phyloP scores from a whole-genome alignment of 2,797 vertebrate species.

The Lagodon rhomboides region DNA sequence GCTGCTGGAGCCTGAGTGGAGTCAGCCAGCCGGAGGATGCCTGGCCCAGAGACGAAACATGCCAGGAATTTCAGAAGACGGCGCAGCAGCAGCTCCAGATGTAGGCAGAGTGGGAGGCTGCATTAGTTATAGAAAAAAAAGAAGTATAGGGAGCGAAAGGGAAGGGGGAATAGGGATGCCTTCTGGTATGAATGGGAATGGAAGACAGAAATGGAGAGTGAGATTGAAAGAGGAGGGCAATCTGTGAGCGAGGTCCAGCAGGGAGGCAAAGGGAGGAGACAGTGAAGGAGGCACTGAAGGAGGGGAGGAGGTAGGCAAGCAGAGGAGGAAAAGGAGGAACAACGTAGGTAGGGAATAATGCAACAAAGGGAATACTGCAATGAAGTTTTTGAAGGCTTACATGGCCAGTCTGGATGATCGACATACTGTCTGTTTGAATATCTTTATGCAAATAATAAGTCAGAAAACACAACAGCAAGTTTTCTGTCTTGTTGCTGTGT shows the following conservation, averaged over 20 bases:
- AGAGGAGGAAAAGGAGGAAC: constrained; percentile 1
- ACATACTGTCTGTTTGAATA: neutral
- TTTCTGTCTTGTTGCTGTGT: too few relatives aligned
- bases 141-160: constrained; percentile 5
- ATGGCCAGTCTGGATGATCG: neutral
- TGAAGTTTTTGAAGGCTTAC: neutral
- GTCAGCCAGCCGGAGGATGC: constrained; percentile 66
- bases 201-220: constrained; percentile 18
- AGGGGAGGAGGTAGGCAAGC: neutral
- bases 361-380: neutral
- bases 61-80: constrained; percentile 75
- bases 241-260: constrained; percentile 8
- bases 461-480: too few relatives aligned
- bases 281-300: constrained; percentile 5
- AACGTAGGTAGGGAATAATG: neutral
- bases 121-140: constrained; percentile 51
- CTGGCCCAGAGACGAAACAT: constrained; percentile 65
- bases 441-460: neutral
- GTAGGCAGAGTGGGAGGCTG: constrained; percentile 46
- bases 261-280: constrained; percentile 6
- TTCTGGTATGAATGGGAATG: constrained; percentile 18
- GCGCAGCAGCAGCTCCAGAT: constrained; percentile 71
- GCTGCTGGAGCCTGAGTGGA: constrained; percentile 68
- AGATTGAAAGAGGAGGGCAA: constrained; percentile 27
- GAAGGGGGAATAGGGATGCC: neutral